These are phyloP conservation scores for Nipponia nippon DNA, from an alignment of 2,113 vertebrate species.

Conservation along the genomic window DNA sequence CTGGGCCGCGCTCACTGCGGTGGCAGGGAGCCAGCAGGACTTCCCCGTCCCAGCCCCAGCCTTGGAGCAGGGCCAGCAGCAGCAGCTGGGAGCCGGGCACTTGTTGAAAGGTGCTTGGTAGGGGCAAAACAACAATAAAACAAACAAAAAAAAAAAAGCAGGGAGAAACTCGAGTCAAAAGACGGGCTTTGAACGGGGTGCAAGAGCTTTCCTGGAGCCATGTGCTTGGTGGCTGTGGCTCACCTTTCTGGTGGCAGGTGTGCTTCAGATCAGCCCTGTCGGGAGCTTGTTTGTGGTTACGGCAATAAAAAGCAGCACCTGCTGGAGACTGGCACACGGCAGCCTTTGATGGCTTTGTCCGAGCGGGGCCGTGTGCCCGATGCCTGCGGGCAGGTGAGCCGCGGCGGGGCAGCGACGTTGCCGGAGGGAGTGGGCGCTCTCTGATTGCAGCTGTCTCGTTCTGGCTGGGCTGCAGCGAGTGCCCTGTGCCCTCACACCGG, in stretches of 20 bases:
- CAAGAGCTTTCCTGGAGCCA: conserved; percentile 41
- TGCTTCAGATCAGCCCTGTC: conserved; percentile 17
- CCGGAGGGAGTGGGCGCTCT: background rate
- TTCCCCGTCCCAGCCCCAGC: conserved; percentile 66
- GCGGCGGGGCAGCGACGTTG: rapidly evolving
- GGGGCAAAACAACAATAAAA: conserved; percentile 60
- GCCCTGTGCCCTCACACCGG: rapidly evolving
- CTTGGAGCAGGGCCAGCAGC: conserved; percentile 74
- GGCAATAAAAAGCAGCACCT: conserved; percentile 68
- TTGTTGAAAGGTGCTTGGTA: conserved; percentile 74
- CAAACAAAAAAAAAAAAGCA: background rate
- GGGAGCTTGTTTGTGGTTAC: conserved; percentile 48
- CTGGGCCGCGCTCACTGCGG: background rate
- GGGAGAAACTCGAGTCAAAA: conserved; percentile 27
- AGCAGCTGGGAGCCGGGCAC: conserved; percentile 80
- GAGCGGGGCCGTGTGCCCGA: background rate
- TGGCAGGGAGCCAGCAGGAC: conserved; percentile 73
- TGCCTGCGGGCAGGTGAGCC: background rate
- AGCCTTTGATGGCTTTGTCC: conserved; percentile 63
- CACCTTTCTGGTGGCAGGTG: conserved; percentile 77
- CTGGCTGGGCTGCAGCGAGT: background rate
- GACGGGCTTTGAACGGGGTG: conserved; percentile 42
- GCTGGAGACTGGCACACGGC: conserved; percentile 43
- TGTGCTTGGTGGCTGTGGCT: conserved; percentile 60
- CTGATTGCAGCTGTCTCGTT: background rate